Conservation (phyloP, 2,113 vertebrate genomes). For the Condylura cristata region DNA sequence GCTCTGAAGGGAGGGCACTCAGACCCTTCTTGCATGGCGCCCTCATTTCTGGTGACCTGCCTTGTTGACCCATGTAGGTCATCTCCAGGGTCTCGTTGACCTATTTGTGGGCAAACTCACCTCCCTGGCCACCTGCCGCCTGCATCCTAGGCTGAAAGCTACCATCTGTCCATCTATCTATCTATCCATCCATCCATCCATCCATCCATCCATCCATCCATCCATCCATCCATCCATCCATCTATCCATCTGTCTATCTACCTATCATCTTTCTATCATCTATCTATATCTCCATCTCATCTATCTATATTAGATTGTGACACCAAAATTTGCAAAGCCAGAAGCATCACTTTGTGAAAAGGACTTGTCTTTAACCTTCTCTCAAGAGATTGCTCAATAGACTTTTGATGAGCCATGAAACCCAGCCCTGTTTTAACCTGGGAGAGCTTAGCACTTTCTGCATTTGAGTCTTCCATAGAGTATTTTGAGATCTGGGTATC, state of each 20-base stretch:
- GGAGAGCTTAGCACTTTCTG: conserved; percentile 26
- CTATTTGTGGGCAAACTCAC: background rate
- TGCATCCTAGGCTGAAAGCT: background rate
- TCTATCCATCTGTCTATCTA: background rate
- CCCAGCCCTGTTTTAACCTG: background rate
- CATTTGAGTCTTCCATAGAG: conserved; percentile 42
- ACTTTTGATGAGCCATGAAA: conserved; percentile 51
- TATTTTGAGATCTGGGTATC: conserved; percentile 7
- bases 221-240: background rate
- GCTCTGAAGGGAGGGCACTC: rapidly evolving
- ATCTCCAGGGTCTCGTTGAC: background rate
- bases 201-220: background rate
- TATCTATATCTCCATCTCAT: too few species aligned
- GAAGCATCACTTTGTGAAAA: background rate
- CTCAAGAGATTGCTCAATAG: background rate
- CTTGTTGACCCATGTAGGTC: rapidly evolving
- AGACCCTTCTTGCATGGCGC: background rate
- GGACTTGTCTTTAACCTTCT: background rate
- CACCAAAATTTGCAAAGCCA: conserved; percentile 44
- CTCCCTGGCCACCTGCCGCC: background rate
- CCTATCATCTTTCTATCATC: too few species aligned
- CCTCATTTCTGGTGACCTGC: too few species aligned
- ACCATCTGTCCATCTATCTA: background rate
- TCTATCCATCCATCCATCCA: background rate
- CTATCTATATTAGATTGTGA: background rate